These are phyloP conservation scores for Nycteola revayana DNA, from an alignment of 2,888 invertebrate species.

Conservation along the genomic window DNA sequence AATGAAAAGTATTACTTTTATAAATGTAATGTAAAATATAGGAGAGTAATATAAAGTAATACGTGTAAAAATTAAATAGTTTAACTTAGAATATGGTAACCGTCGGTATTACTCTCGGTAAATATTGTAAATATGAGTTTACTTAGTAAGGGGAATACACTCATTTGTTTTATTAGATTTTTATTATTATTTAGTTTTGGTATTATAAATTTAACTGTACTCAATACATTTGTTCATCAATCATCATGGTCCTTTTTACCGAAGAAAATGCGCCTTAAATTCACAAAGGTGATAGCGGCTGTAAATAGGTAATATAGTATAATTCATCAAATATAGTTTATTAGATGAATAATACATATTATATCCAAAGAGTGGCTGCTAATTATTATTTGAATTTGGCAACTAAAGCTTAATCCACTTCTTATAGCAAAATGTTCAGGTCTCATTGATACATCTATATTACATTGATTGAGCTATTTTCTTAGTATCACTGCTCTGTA, in stretches of 20 bases:
- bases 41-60: constrained; percentile 45
- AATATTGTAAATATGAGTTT: constrained; percentile 42
- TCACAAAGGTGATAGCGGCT: no score
- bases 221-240: no score
- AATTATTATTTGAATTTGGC: constrained; percentile 13
- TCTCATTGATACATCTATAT: no score
- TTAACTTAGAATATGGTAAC: constrained; percentile 18
- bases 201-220: no score
- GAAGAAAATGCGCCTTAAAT: no score
- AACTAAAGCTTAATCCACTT: constrained; percentile 36
- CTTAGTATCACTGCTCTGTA: no score
- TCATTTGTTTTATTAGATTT: not conserved
- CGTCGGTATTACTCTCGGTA: constrained; percentile 24
- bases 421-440: constrained; percentile 14
- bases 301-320: no score
- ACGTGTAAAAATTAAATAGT: constrained; percentile 41
- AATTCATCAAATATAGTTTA: no score
- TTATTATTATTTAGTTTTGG: not conserved
- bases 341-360: no score
- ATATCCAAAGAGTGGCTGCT: no score
- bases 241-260: no score
- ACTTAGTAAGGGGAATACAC: not conserved
- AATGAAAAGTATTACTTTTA: constrained; percentile 68
- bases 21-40: constrained; percentile 41
- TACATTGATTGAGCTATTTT: no score